Conservation (phyloP, 2,797 vertebrate species). For the Astyanax mexicanus region DNA sequence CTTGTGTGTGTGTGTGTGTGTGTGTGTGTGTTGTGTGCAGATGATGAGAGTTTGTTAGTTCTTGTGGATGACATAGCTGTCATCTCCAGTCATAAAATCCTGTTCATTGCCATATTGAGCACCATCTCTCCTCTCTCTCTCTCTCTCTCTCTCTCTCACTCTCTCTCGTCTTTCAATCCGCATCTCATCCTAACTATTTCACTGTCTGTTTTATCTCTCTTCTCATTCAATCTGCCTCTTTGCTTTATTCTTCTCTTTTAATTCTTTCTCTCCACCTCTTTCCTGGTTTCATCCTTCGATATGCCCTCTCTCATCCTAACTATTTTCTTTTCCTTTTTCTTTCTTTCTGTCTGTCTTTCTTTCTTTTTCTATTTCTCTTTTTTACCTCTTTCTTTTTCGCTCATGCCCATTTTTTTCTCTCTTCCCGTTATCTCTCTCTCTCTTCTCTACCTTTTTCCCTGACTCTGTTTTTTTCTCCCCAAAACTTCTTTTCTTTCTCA, state of each 20-base stretch:
- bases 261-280: slow-evolving; percentile 48
- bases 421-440: not conserved
- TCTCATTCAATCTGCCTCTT: too few species aligned
- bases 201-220: not conserved
- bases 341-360: not conserved
- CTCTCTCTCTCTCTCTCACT: slow-evolving; percentile 8
- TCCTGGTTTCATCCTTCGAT: not conserved
- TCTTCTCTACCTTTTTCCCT: not conserved
- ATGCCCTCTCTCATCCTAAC: slow-evolving; percentile 10
- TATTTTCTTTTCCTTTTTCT: too few species aligned
- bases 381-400: not conserved
- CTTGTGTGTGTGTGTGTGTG: slow-evolving; percentile 37
- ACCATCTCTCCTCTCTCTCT: slow-evolving; percentile 83
- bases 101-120: slow-evolving; percentile 84
- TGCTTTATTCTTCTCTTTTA: slow-evolving; percentile 47
- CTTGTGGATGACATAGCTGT: slow-evolving; percentile 87
- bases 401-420: not conserved
- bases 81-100: slow-evolving; percentile 85
- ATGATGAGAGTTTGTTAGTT: slow-evolving; percentile 74
- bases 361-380: too few species aligned
- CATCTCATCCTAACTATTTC: not conserved
- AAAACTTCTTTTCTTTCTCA: too few species aligned
- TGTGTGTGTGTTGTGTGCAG: slow-evolving; percentile 35
- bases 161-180: not conserved
- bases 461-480: not conserved